A percentile compares a stretch with the other conserved stretches of the same genome.
Evolutionary conservation across 2,797 vertebrate genomes (phyloP).

Genomic region (Hirundo rustica): DNA sequence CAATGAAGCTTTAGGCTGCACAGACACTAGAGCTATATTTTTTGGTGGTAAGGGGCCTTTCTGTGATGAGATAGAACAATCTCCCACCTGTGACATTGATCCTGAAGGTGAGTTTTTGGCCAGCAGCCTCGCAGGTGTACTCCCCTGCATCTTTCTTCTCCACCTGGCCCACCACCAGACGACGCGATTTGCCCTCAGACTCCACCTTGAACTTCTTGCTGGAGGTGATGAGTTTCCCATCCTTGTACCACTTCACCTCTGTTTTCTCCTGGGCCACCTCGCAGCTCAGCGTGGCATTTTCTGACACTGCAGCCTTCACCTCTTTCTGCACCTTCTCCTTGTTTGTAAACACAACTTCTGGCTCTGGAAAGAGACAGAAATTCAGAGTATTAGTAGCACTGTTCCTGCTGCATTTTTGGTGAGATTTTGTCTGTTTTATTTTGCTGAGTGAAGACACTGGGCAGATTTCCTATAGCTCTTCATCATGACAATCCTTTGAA

Average conservation of each 20-base stretch:
- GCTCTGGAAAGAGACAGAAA: neutral
- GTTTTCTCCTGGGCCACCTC: slow-evolving; percentile 78
- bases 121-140: slow-evolving; percentile 66
- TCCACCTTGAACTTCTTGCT: slow-evolving; percentile 83
- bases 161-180: slow-evolving; percentile 12
- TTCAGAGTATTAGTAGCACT: neutral
- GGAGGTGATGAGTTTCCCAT: slow-evolving; percentile 79
- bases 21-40: neutral
- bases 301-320: slow-evolving; percentile 51
- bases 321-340: slow-evolving; percentile 60
- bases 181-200: slow-evolving; percentile 28
- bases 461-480: neutral
- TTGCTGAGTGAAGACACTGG: neutral
- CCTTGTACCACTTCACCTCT: slow-evolving; percentile 84
- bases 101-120: slow-evolving; percentile 58
- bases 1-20: no score
- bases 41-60: neutral
- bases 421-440: neutral
- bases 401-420: neutral
- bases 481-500: neutral
- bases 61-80: neutral
- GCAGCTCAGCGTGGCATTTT: slow-evolving; percentile 69
- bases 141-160: slow-evolving; percentile 62
- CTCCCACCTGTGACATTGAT: neutral
- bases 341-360: slow-evolving; percentile 22